Base-by-base conservation (phyloP, 2,888 invertebrate genomes). In the Nematopogon swammerdamellus region DNA sequence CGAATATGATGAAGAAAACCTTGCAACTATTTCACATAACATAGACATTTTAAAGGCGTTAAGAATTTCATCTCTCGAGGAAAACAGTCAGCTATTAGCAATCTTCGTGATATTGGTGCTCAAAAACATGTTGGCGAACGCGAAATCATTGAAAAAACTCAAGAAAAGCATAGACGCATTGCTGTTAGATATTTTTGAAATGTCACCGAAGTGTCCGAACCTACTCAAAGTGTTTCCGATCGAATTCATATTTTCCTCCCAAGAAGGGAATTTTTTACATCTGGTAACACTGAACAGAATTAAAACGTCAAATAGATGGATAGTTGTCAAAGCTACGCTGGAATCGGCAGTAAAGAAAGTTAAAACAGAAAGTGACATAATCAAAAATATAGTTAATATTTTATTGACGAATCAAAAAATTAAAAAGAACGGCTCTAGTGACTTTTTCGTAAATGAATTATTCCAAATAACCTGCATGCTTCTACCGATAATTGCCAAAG, bases 341-440 rank as follows among this genome's bases (percentile, higher is more conserved):
- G 76, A 77, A 62, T 61, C 64, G 0, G 72, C 72, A 2, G 76
- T 75, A 0, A 79, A 70, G 56, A 70, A 70, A 57, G 74, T 77
- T 0, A 68, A 69, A 52, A 60, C 60, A 0, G 67, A 77, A 44
- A 66, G 65, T 19, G 65, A 72, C n/a, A 59, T 74, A n/a, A 62
- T 76, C 0, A 73, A 68, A 58, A 65, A 60, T 10, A 64, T 75
- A 2, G 75, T 77, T 0, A 64, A 72, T 29, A 60, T 70, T 46
- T 56, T 79, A 3, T 49, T 76, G 1, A 59, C 59, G 5, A 65
- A 65, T 51, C 66, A 65, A 50, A 61, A 60, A 49, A 60, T 53
- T 30, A 63, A 62, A 45, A 59, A 57, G 11, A 47, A 47, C 0
- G 53, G 53, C 18, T 56, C 60, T 0, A 64, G 57, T 47, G 68